Evolutionary conservation across 2,888 invertebrate species (phyloP).

Genomic region (Lepidochrysops patricia): DNA sequence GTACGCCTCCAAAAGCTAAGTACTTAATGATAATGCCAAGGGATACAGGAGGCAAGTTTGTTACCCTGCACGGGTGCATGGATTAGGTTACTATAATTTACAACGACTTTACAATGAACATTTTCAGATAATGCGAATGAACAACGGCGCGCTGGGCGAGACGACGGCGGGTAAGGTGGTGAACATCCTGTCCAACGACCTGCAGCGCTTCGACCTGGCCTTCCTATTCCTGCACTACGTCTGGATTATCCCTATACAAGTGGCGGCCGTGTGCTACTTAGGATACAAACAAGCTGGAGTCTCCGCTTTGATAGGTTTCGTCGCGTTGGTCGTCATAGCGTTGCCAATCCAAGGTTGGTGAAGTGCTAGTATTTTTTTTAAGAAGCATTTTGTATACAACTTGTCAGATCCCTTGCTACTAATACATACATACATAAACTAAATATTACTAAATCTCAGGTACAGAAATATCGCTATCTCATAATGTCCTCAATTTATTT

Average conservation of each 20-base stretch:
- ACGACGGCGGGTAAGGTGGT: slow-evolving; percentile 92
- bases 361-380: background rate
- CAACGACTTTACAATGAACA: too few species aligned
- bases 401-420: too few species aligned
- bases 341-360: slow-evolving; percentile 82
- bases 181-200: slow-evolving; percentile 90
- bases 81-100: too few species aligned
- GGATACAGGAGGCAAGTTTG: too few species aligned
- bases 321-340: slow-evolving; percentile 77
- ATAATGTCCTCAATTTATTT: background rate
- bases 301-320: slow-evolving; percentile 80
- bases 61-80: too few species aligned
- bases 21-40: too few species aligned
- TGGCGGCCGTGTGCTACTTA: slow-evolving; percentile 79
- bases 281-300: slow-evolving; percentile 79
- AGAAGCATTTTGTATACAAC: too few species aligned
- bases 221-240: slow-evolving; percentile 83
- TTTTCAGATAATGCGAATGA: slow-evolving; percentile 61
- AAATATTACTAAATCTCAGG: too few species aligned
- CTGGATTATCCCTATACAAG: slow-evolving; percentile 84
- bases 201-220: slow-evolving; percentile 86
- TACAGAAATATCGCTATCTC: too few species aligned
- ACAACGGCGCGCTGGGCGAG: slow-evolving; percentile 79
- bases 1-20: too few species aligned
- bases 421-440: too few species aligned